A percentile compares a stretch with the other conserved stretches of the same genome.
Evolutionary conservation across 2,888 invertebrate genomes (phyloP).

Genomic region (Anoncus sp.): DNA sequence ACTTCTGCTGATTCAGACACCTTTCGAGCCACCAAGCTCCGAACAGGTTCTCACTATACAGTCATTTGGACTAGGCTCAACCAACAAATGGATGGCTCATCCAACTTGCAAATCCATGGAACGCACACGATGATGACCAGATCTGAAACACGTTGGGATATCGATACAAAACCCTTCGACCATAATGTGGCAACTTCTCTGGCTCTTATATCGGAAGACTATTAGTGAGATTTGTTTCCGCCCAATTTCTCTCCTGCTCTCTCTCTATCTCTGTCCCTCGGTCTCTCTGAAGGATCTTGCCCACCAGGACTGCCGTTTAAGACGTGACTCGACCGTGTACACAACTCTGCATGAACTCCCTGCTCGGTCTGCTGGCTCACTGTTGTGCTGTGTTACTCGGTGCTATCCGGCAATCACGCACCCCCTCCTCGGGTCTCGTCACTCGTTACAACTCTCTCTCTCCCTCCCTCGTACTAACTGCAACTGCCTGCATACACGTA

Average conservation of each 20-base stretch:
- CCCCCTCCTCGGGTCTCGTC: neutral
- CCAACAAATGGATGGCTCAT: too few relatives aligned
- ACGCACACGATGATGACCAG: slow-evolving; percentile 15
- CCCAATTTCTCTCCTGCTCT: slow-evolving; percentile 3
- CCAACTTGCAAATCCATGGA: neutral
- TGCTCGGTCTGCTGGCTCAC: slow-evolving; percentile 15
- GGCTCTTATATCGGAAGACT: slow-evolving; percentile 23
- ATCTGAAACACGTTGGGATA: slow-evolving; percentile 17
- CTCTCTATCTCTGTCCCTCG: slow-evolving; percentile 18
- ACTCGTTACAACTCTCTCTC: slow-evolving; percentile 4
- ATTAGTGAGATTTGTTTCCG: slow-evolving; percentile 28
- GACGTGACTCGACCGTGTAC: slow-evolving; percentile 36
- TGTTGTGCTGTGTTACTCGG: slow-evolving; percentile 14
- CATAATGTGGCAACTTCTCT: slow-evolving; percentile 37
- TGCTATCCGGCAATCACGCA: slow-evolving; percentile 33
- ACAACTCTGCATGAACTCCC: slow-evolving; percentile 29
- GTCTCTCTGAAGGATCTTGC: neutral
- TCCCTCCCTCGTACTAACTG: too few relatives aligned
- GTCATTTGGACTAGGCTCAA: too few relatives aligned
- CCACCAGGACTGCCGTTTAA: slow-evolving; percentile 24
- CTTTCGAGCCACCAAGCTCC: too few relatives aligned
- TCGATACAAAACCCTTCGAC: slow-evolving; percentile 18
- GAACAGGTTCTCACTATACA: too few relatives aligned
- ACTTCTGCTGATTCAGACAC: too few relatives aligned
- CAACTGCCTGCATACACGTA: slow-evolving; percentile 20